These are phyloP conservation scores for Trichopria drosophilae DNA, from an alignment of 2,888 invertebrate species.

Conservation along the genomic window DNA sequence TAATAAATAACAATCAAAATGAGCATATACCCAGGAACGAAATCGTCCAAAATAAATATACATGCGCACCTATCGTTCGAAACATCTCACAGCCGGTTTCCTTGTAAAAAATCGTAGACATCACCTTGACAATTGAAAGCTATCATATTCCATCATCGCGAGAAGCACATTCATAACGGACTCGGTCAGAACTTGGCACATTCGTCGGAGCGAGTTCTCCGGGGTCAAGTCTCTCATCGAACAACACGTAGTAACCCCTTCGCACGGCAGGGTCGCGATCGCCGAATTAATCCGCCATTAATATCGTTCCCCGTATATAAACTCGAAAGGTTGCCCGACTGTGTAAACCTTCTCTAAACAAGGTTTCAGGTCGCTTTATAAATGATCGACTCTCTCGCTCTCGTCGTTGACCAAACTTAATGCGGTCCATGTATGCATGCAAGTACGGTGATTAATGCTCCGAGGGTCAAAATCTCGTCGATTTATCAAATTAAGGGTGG, in stretches of 20 bases:
- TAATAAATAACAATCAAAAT: too few species aligned
- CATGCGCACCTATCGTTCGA: too few species aligned
- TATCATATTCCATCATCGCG: slow-evolving; percentile 23
- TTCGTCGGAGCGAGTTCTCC: too few species aligned
- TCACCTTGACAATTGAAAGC: slow-evolving; percentile 16
- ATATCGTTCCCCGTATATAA: slow-evolving; percentile 42
- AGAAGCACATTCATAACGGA: slow-evolving; percentile 14
- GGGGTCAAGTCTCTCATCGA: slow-evolving; percentile 12
- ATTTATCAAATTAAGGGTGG: slow-evolving; percentile 59
- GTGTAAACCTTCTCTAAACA: slow-evolving; percentile 57
- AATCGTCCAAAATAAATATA: too few species aligned
- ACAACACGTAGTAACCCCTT: slow-evolving; percentile 13
- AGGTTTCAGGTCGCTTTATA: slow-evolving; percentile 51
- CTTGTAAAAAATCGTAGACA: too few species aligned
- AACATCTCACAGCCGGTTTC: too few species aligned
- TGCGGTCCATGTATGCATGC: slow-evolving; percentile 57
- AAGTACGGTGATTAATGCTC: slow-evolving; percentile 55
- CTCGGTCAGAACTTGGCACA: slow-evolving; percentile 24
- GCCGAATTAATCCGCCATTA: slow-evolving; percentile 58
- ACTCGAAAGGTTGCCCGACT: slow-evolving; percentile 49
- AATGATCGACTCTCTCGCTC: slow-evolving; percentile 43
- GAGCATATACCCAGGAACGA: too few species aligned
- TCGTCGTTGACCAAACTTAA: slow-evolving; percentile 42
- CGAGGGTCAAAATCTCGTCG: slow-evolving; percentile 53
- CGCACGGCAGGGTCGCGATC: slow-evolving; percentile 42